Percentiles rank a stretch among this genome's conserved stretches.
Conservation (phyloP, 1,140 invertebrate genomes). For the Aphelenchoides avenae region DNA sequence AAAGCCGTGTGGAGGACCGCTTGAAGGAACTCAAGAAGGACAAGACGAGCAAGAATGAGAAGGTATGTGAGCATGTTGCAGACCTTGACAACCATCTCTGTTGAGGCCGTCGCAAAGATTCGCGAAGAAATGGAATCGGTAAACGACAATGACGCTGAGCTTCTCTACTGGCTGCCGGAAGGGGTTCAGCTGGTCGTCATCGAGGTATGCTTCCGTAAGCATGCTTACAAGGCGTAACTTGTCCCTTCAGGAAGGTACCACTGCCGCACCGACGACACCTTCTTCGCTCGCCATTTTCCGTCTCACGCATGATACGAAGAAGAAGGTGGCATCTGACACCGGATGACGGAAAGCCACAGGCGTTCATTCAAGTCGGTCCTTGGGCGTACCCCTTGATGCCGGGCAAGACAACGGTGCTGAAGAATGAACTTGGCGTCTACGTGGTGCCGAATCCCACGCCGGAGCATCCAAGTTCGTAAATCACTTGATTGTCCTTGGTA, state of each 20-base stretch:
- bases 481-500: slow-evolving; percentile 1
- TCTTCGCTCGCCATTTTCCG: slow-evolving; percentile 33
- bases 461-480: slow-evolving; percentile 36
- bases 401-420: slow-evolving; percentile 17
- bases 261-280: slow-evolving; percentile 26
- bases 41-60: neutral
- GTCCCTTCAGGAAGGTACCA: slow-evolving; percentile 20
- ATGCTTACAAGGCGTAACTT: too few relatives aligned
- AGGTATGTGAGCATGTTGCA: neutral
- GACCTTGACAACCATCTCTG: neutral
- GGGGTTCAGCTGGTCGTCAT: slow-evolving; percentile 46
- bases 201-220: slow-evolving; percentile 30
- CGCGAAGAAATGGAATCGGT: slow-evolving; percentile 7
- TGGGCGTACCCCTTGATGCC: slow-evolving; percentile 31
- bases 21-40: slow-evolving; percentile 11
- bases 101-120: slow-evolving; percentile 18
- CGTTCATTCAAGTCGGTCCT: slow-evolving; percentile 27
- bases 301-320: neutral
- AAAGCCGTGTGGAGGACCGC: slow-evolving; percentile 1
- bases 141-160: slow-evolving; percentile 30
- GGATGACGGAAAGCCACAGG: neutral
- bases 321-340: slow-evolving; percentile 4
- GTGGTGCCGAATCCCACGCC: slow-evolving; percentile 42
- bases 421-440: slow-evolving; percentile 37
- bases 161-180: slow-evolving; percentile 43